Conservation (phyloP, 2,888 invertebrate genomes). For the Priapulus caudatus region DNA sequence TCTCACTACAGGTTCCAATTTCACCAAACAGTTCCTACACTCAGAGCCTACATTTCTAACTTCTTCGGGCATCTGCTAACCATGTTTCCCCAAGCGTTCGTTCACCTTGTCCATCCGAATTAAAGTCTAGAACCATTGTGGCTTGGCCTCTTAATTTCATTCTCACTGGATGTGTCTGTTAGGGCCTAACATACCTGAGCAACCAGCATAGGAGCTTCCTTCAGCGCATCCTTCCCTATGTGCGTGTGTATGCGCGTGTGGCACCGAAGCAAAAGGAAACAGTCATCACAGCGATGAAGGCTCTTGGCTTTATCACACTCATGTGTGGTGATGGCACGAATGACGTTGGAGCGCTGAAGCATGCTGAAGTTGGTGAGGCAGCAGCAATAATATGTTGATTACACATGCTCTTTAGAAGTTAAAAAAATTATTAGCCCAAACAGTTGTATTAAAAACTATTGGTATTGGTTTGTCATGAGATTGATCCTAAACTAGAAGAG, state of each 20-base stretch:
- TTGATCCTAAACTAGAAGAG: too few species aligned
- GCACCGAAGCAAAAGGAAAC: conserved; percentile 98
- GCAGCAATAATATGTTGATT: not conserved
- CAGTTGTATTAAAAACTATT: too few species aligned
- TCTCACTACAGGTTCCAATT: too few species aligned
- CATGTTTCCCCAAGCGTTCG: too few species aligned
- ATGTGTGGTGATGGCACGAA: conserved; percentile 99
- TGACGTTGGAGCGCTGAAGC: conserved; percentile 96
- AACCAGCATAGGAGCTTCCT: conserved; percentile 52
- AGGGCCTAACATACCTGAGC: conserved; percentile 57
- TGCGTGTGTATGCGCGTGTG: conserved; percentile 88
- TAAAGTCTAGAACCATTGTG: too few species aligned
- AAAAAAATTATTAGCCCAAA: too few species aligned
- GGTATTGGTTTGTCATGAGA: too few species aligned
- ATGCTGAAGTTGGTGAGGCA: conserved; percentile 68
- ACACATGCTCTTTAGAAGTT: too few species aligned
- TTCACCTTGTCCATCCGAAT: too few species aligned
- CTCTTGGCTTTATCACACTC: conserved; percentile 71
- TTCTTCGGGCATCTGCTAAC: too few species aligned
- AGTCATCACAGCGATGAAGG: conserved; percentile 76
- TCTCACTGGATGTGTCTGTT: conserved; percentile 15
- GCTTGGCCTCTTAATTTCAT: conserved; percentile 8
- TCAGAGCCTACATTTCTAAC: too few species aligned
- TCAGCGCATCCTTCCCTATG: conserved; percentile 60
- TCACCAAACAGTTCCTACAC: too few species aligned